A percentile compares a stretch with the other conserved stretches of the same genome.
Evolutionary conservation across 2,797 vertebrate genomes (phyloP).

Genomic region (Pseudochromis fuscus): DNA sequence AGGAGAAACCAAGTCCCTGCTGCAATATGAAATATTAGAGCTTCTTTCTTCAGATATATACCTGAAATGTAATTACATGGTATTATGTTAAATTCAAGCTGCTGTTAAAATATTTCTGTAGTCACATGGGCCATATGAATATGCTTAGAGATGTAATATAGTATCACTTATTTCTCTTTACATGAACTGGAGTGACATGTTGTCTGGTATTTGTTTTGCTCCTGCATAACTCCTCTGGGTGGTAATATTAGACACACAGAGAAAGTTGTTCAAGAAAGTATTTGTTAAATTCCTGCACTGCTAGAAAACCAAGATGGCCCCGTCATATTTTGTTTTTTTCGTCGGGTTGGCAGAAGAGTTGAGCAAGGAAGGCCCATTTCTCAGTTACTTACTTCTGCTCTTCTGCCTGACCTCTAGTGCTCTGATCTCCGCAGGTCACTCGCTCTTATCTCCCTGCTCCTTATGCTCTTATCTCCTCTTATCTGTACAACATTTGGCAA

Average conservation of each 20-base stretch:
- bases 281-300: conserved; percentile 29
- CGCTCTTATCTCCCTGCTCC: conserved; percentile 78
- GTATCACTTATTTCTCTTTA: background rate
- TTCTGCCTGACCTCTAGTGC: conserved; percentile 72
- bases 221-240: conserved; percentile 19
- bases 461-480: conserved; percentile 81
- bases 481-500: conserved; percentile 77
- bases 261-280: conserved; percentile 14
- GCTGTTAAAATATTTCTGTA: background rate
- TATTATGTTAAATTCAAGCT: conserved; percentile 8
- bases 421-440: conserved; percentile 80
- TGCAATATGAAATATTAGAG: conserved; percentile 10
- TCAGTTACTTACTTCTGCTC: conserved; percentile 67
- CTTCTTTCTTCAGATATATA: too few relatives aligned
- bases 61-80: background rate
- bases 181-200: conserved; percentile 13
- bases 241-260: conserved; percentile 38
- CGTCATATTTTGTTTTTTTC: conserved; percentile 41
- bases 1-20: background rate
- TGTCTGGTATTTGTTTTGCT: conserved; percentile 14
- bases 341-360: conserved; percentile 38
- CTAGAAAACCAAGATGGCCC: conserved; percentile 9
- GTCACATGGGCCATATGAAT: background rate
- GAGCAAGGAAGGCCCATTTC: conserved; percentile 62
- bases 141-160: conserved; percentile 1